Base-by-base conservation (phyloP, 2,888 invertebrate species). In the Andrena camellia region DNA sequence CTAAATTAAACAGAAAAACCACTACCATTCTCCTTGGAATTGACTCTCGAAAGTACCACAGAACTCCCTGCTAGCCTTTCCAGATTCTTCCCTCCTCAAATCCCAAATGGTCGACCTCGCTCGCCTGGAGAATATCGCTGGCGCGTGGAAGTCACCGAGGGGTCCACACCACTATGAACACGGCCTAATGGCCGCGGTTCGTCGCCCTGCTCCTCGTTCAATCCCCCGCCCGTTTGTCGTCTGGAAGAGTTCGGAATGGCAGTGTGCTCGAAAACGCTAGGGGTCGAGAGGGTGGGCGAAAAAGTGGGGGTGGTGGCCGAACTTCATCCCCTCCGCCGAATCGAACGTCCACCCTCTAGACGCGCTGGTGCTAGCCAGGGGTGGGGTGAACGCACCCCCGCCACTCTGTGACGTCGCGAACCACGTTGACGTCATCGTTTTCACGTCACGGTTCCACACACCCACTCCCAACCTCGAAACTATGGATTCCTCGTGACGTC, bases 181-280 rank as follows among this genome's bases (percentile, higher is more conserved):
- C 23, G 57, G 82, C 82, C 63, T 77, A 86, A 88, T 64, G 80
- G 48, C 73, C 60, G 70, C 76, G 71, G 87, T 87, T 87, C 87
- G 89, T 70, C 81, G 85, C 83, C 89, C 87, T 50, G n/a, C 7
- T 59, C 31, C 78, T 68, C 85, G 69, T 85, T 78, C 81, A 76
- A 84, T 75, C 81, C 78, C 78, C 75, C 57, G 48, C 20, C 33
- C 60, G 23, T 50, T 71, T 48, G 79, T 79, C 69, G 80, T 81
- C 87, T 81, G 81, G 77, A 60, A 74, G 69, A 81, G 78, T 78
- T 63, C 17, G 48, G 67, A 63, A 17, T 42, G 42, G 42, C 17
- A 54, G 35, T 42, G 64, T 63, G 75, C 17, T 26, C 57, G 59
- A 66, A 64, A 23, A 67, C 64, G 75, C 48, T 33, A 35, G 33